A percentile compares a stretch with the other conserved stretches of the same genome.
Evolutionary conservation across 2,888 invertebrate genomes (phyloP).

Genomic region (Bimastos eiseni): DNA sequence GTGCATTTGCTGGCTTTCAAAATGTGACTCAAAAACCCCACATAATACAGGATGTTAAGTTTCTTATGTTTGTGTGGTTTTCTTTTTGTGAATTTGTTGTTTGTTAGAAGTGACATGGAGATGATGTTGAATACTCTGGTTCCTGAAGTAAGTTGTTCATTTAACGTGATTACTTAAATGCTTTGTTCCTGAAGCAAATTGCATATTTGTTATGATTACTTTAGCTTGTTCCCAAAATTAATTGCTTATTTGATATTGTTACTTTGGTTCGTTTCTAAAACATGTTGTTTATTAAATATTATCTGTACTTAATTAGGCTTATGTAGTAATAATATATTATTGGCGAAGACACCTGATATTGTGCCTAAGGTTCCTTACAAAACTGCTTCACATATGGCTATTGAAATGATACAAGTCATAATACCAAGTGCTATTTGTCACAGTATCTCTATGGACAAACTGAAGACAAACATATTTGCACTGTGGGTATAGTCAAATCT

Average conservation of each 20-base stretch:
- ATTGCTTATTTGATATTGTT: too few species aligned
- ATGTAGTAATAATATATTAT: not conserved
- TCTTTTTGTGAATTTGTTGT: slow-evolving; percentile 38
- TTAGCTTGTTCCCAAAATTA: too few species aligned
- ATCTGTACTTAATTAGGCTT: slow-evolving; percentile 44
- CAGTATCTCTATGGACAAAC: not conserved
- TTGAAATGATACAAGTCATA: not conserved
- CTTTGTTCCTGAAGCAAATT: too few species aligned
- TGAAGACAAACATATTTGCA: not conserved
- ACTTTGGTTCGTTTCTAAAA: too few species aligned
- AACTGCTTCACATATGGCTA: not conserved
- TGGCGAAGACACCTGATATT: not conserved
- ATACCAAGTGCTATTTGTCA: not conserved
- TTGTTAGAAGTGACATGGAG: slow-evolving; percentile 89
- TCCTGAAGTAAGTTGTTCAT: slow-evolving; percentile 72
- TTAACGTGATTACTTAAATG: too few species aligned
- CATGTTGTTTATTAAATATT: too few species aligned
- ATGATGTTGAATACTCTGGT: slow-evolving; percentile 99
- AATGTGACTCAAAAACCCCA: not conserved
- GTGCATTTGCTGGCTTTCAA: not conserved
- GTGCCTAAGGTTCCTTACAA: not conserved
- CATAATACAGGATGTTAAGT: not conserved
- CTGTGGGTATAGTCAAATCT: not conserved
- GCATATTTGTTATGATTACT: too few species aligned
- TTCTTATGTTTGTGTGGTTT: slow-evolving; percentile 2